Evolutionary conservation across 2,113 vertebrate genomes (phyloP).

Genomic region (Pteropus alecto): DNA sequence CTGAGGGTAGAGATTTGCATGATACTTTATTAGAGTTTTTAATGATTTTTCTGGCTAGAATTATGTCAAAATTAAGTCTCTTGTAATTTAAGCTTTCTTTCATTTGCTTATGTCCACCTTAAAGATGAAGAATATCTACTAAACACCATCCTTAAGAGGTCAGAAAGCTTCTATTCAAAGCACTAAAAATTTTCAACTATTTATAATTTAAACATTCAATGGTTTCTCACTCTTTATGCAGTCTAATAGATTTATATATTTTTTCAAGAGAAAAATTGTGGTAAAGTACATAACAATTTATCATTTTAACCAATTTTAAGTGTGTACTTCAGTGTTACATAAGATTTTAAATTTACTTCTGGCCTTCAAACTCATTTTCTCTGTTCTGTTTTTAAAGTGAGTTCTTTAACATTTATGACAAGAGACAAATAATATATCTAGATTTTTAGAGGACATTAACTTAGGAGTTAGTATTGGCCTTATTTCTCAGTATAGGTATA

Average conservation of each 20-base stretch:
- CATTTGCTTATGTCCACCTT: neutral
- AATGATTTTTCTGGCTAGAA: slow-evolving; percentile 49
- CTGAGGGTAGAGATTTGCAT: slow-evolving; percentile 1
- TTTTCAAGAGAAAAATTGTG: neutral
- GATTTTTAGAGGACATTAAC: neutral
- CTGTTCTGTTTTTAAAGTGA: neutral
- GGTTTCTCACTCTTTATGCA: neutral
- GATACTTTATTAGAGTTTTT: neutral
- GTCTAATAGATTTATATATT: neutral
- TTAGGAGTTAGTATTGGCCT: neutral
- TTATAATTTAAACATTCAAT: slow-evolving; percentile 17
- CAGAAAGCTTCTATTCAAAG: neutral
- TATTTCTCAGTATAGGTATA: neutral
- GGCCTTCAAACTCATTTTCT: neutral
- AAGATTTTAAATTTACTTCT: slow-evolving; percentile 6
- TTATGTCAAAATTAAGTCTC: slow-evolving; percentile 40
- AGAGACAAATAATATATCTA: neutral
- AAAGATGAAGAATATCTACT: slow-evolving; percentile 17
- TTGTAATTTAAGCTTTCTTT: neutral
- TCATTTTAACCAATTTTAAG: neutral
- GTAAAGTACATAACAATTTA: neutral
- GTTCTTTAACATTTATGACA: slow-evolving; percentile 23
- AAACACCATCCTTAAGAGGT: neutral
- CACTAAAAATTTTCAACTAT: neutral
- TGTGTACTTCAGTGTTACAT: neutral